Conservation (phyloP, 2,797 vertebrate species). For the Myripristis jacobus region DNA sequence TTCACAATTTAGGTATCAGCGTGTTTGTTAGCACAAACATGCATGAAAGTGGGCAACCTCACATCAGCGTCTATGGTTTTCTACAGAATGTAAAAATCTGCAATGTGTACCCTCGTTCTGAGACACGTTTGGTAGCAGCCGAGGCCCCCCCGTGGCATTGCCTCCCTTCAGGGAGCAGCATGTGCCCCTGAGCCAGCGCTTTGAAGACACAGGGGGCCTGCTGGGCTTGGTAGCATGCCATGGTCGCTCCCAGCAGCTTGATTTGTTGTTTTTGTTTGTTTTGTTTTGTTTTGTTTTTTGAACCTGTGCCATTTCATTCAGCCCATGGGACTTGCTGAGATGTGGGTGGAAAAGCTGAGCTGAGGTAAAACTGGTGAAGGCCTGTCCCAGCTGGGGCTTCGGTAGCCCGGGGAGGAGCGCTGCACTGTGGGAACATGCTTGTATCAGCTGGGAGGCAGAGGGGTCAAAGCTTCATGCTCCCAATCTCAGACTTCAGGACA, state of each 20-base stretch:
- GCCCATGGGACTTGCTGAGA: conserved; percentile 43
- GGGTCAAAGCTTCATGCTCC: conserved; percentile 57
- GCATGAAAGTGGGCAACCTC: neutral
- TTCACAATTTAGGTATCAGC: neutral
- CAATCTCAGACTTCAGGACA: conserved; percentile 1
- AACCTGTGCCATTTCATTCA: conserved; percentile 32
- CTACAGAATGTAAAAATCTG: no score
- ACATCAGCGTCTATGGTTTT: neutral
- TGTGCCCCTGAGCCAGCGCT: conserved; percentile 27
- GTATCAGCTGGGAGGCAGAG: conserved; percentile 47
- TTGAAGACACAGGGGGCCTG: conserved; percentile 33
- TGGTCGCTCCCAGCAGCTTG: conserved; percentile 16
- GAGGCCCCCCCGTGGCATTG: conserved; percentile 10
- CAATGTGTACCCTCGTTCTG: no score
- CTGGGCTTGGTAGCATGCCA: conserved; percentile 39
- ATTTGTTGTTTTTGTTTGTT: conserved; percentile 1
- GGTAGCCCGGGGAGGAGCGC: conserved; percentile 49
- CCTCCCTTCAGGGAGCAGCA: conserved; percentile 23
- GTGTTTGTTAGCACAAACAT: neutral
- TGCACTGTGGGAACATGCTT: conserved; percentile 48
- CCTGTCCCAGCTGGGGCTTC: conserved; percentile 47
- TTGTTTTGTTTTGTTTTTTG: conserved; percentile 44
- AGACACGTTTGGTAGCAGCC: no score
- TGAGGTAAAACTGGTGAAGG: conserved; percentile 19
- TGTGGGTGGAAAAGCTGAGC: conserved; percentile 20